Evolutionary conservation across 2,797 vertebrate genomes (phyloP).

Genomic region (Acanthurus lineatus): DNA sequence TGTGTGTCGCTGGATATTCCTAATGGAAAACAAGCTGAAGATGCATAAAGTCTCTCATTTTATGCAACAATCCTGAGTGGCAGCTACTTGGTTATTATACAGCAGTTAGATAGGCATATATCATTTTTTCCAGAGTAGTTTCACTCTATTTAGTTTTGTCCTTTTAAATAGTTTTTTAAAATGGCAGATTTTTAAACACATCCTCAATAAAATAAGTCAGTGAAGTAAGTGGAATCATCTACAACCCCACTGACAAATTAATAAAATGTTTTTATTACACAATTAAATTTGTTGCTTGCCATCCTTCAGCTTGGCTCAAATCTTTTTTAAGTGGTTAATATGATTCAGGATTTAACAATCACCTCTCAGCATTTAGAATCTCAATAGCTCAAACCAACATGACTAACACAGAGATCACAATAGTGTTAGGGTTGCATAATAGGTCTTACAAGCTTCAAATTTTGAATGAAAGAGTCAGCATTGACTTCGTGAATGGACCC

Average conservation of each 20-base stretch:
- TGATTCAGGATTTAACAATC: conserved; percentile 8
- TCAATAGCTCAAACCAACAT: neutral
- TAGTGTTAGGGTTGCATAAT: neutral
- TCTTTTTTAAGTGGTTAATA: neutral
- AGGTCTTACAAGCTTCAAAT: neutral
- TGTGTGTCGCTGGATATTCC: conserved; percentile 24
- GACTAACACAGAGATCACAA: neutral
- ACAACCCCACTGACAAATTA: neutral
- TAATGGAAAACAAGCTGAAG: neutral
- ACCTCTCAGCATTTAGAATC: neutral
- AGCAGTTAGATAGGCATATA: neutral
- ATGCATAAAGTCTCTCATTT: neutral
- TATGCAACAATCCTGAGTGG: neutral
- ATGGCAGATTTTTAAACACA: neutral
- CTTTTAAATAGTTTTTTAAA: neutral
- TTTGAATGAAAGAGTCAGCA: conserved; percentile 17
- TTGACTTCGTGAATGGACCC: conserved; percentile 30
- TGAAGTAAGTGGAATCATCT: neutral
- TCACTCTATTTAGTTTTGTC: neutral
- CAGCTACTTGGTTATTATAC: neutral
- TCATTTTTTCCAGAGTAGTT: neutral
- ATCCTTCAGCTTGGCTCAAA: neutral
- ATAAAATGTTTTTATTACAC: neutral
- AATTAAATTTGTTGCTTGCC: neutral
- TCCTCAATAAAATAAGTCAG: neutral